These are phyloP conservation scores for Beris morrisii DNA, from an alignment of 2,888 invertebrate species.

Conservation along the genomic window DNA sequence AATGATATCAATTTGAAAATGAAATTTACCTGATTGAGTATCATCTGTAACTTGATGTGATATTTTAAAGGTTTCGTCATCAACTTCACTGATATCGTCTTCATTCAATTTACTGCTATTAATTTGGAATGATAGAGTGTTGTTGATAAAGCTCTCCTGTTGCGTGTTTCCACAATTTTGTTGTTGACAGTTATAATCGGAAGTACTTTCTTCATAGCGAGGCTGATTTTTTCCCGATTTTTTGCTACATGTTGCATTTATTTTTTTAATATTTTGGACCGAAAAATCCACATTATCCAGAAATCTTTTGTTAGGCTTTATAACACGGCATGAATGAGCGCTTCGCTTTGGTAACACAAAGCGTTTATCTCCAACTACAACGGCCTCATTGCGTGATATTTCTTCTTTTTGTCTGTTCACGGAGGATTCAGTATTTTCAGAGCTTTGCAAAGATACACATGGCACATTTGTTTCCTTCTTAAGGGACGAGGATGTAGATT, in stretches of 20 bases:
- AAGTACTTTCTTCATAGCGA: conserved; percentile 41
- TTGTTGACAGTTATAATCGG: conserved; percentile 27
- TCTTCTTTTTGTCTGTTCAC: conserved; percentile 1
- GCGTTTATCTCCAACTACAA: conserved; percentile 49
- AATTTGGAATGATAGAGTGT: conserved; percentile 31
- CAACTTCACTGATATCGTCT: conserved; percentile 38
- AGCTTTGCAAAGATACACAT: conserved; percentile 13
- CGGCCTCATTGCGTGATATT: conserved; percentile 44
- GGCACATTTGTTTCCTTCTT: conserved; percentile 19
- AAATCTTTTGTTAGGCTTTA: conserved; percentile 85
- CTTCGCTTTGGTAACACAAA: conserved; percentile 81
- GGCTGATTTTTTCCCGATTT: conserved; percentile 15
- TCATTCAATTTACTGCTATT: conserved; percentile 22
- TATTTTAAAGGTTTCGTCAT: conserved; percentile 34
- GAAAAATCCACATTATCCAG: conserved; percentile 66
- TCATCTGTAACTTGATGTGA: conserved; percentile 33
- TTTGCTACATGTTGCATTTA: conserved; percentile 14
- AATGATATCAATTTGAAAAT: neutral
- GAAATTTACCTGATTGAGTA: conserved; percentile 33
- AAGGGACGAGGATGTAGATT: conserved; percentile 35
- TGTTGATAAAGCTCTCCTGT: conserved; percentile 33
- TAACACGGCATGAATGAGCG: conserved; percentile 82
- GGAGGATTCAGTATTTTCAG: conserved; percentile 8
- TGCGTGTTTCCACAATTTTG: conserved; percentile 19
- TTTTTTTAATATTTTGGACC: conserved; percentile 24